Evolutionary conservation across 2,797 vertebrate species (phyloP), one percentile per base, ranked within the genome.

Genomic region (Phrynocephalus guinanensis): DNA sequence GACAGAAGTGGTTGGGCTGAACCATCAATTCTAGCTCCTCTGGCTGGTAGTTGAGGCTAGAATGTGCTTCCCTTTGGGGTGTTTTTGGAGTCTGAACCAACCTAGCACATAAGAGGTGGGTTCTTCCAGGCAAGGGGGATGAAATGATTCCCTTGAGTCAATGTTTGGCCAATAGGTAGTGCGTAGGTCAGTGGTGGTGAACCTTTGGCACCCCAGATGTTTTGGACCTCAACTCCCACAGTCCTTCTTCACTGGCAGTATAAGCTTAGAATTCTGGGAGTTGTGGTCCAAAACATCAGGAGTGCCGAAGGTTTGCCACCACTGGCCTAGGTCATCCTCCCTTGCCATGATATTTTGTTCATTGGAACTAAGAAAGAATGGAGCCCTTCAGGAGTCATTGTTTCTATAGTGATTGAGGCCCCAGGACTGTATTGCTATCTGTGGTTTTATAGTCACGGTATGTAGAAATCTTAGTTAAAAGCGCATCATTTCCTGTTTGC

Each of bases 401-500:
- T 38, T 52, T 50, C n/a, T 50, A 50, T n/a, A 5, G 2, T 48
- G 38, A 20, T 38, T 67, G 67, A 71, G 77, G 5, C 48, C 48
- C 28, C 22, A 28, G 24, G 38, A 44, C 38, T 44, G 38, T 82
- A 38, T 82, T 66, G 3, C 28, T 30, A 7, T 68, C 52, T 28
- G 75, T 76, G 71, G 28, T 82, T 66, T 28, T 75, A 20, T 56
- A 30, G 26, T 81, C 73, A 28, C 33, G 24, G 16, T n/a, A 76
- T 44, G 2, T 18, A 79, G 1, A 20, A 28, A 89, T 86, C 28
- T 48, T 30, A 71, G 81, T 87, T 48, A 91, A 38, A 50, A 86
- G 52, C 76, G 63, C 10, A 0, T 1, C 91, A 2, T 72, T 79
- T 92, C 73, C 56, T 89, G 28, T 93, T 86, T 75, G 8, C 93